Base-by-base conservation (phyloP, 1,140 invertebrate species). In the Vollenhovia emeryi region DNA sequence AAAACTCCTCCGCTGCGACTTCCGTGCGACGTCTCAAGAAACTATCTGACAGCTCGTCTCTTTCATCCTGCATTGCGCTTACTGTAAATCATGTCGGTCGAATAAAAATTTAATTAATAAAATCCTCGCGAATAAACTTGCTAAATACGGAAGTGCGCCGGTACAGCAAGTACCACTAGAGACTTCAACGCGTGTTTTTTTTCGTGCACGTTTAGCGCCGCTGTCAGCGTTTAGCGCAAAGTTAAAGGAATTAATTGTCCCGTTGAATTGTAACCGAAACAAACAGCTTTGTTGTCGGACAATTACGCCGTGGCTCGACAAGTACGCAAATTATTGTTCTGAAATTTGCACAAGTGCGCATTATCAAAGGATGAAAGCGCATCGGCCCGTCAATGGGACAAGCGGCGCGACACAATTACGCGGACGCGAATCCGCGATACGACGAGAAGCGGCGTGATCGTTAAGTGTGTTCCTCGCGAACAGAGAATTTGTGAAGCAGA, bases 401-500 rank as follows among this genome's bases (percentile, higher is more conserved):
- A 43, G 50, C 33, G 48, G 18, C 21, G 40, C 73, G 73, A 43
- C 43, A 43, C 43, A 36, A 71, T 80, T 69, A 50, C 57, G 8
- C 21, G 21, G 18, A 9, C 13, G 50, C 18, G 30, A 57, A 82
- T 82, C 11, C 78, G 50, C 64, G 64, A 71, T 43, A 45, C 50
- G 50, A 36, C 78, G 78, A 82, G 78, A 82, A 82, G 78, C 78
- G 50, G 78, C 78, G 78, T 80, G 78, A 71, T 57, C 62, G 50
- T 73, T 11, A 21, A 48, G 48, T 71, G 48, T 69, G 33, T 62
- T 27, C 6, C n/a, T 18, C 66, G 80, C 76, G 86, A 79, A 85
- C 87, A 79, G 74, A 88, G 82, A 88, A 76, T 57, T 60, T 43
- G 55, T 66, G 62, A 88, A 87, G 87, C 86, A 33, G 45, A 27